Conservation (phyloP, 2,113 vertebrate genomes). For the Crotalus tigris region DNA sequence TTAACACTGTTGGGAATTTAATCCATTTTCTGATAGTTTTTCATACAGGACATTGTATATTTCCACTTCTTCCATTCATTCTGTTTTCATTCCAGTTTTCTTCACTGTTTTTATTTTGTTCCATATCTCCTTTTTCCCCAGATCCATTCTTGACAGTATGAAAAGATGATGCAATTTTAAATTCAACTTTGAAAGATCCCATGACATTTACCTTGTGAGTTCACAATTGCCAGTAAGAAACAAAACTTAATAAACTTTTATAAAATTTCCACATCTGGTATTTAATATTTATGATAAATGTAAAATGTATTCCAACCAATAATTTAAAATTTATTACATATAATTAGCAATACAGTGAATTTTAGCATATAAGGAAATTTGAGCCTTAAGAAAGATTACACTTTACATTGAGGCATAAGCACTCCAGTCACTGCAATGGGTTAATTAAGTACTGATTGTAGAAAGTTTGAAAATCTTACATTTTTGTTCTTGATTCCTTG, state of each 20-base stretch:
- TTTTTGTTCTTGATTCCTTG: too few relatives aligned
- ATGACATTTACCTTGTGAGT: background rate
- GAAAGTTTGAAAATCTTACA: background rate
- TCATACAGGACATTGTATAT: background rate
- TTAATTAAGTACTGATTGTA: background rate
- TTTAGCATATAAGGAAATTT: background rate
- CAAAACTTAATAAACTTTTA: background rate
- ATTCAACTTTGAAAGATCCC: background rate
- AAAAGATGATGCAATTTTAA: background rate
- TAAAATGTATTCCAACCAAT: background rate
- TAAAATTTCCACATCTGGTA: background rate
- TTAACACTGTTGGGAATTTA: background rate
- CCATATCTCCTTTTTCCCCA: background rate
- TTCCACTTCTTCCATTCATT: background rate
- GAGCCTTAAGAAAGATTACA: background rate
- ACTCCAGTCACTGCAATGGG: background rate
- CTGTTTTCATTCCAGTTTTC: background rate
- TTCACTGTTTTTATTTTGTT: background rate
- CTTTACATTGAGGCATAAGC: background rate
- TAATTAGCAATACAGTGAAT: background rate
- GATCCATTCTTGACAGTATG: background rate
- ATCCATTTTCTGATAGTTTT: background rate
- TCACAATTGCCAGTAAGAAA: background rate
- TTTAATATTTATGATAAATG: background rate
- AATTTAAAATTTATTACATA: background rate